These are phyloP conservation scores for Crotalus viridis DNA, from an alignment of 2,113 vertebrate species.

Conservation along the genomic window DNA sequence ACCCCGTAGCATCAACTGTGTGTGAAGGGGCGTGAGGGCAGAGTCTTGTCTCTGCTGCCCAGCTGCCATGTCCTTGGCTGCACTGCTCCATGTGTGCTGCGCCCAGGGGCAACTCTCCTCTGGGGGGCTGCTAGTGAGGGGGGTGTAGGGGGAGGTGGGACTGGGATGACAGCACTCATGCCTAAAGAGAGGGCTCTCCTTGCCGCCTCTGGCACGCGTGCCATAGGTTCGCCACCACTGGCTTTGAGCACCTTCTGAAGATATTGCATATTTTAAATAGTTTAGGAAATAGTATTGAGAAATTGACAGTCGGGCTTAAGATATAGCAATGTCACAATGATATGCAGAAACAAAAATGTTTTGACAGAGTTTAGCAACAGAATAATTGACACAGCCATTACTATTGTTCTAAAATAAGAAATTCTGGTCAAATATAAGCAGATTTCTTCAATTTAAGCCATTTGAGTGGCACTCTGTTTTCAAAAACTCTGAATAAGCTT, in stretches of 20 bases:
- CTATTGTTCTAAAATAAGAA: conserved; percentile 51
- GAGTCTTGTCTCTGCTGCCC: too few relatives aligned
- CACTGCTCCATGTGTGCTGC: too few relatives aligned
- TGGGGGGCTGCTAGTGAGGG: too few relatives aligned
- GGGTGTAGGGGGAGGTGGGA: too few relatives aligned
- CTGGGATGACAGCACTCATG: too few relatives aligned
- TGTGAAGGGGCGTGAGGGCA: too few relatives aligned
- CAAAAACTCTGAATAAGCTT: conserved; percentile 3
- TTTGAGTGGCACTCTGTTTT: conserved; percentile 21
- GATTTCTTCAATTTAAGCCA: conserved; percentile 31
- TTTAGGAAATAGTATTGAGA: conserved; percentile 49
- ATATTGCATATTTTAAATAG: conserved; percentile 60
- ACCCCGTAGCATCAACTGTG: too few relatives aligned
- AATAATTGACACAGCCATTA: conserved; percentile 51
- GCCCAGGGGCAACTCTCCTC: too few relatives aligned
- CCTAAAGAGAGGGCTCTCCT: too few relatives aligned
- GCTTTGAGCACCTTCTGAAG: conserved; percentile 70
- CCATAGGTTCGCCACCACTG: too few relatives aligned
- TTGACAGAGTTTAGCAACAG: conserved; percentile 62
- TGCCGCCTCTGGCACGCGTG: too few relatives aligned
- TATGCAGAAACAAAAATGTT: conserved; percentile 67
- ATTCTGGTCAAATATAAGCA: conserved; percentile 58
- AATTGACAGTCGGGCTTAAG: conserved; percentile 28
- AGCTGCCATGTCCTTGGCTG: too few relatives aligned
- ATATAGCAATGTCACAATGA: conserved; percentile 53